These are phyloP conservation scores for Beroe ovata DNA, from an alignment of 37 sponge, comb jelly and placozoan species.

Conservation along the genomic window DNA sequence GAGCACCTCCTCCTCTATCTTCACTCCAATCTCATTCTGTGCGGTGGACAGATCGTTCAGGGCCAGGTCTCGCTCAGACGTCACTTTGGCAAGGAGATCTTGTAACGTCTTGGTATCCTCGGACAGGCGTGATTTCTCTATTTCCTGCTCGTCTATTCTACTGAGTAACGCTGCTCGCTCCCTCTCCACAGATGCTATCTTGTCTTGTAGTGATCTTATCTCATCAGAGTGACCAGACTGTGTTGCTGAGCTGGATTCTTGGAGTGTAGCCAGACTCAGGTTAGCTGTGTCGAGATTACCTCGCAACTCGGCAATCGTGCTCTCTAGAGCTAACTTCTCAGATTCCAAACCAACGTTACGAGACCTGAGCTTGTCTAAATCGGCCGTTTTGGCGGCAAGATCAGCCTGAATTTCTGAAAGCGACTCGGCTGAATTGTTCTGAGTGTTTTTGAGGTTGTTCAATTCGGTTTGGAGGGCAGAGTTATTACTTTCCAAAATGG, in stretches of 20 bases:
- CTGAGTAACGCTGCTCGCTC: background rate
- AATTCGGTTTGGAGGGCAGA: constrained; percentile 35
- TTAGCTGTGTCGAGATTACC: background rate
- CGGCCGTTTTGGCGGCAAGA: background rate
- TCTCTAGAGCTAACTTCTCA: background rate
- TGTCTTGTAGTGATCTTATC: background rate
- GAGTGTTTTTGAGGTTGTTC: constrained; percentile 44
- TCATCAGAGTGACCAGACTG: background rate
- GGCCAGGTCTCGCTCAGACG: constrained; percentile 17
- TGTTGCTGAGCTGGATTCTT: background rate
- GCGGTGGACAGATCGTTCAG: constrained; percentile 4
- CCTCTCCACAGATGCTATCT: background rate
- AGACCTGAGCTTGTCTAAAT: background rate
- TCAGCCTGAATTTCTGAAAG: background rate
- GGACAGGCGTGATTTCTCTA: background rate
- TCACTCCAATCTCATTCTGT: background rate
- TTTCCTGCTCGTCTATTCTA: background rate
- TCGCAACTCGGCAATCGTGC: background rate
- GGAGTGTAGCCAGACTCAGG: background rate
- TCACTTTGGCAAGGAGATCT: constrained; percentile 5
- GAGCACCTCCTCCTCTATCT: constrained; percentile 44
- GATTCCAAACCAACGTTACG: background rate
- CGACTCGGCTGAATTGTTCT: background rate
- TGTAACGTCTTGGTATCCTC: constrained; percentile 5
- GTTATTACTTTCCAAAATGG: background rate